A percentile compares a stretch with the other conserved stretches of the same genome.
phyloP scores from a whole-genome alignment of 1,140 invertebrate species.

The Schlechtendalia chinensis region DNA sequence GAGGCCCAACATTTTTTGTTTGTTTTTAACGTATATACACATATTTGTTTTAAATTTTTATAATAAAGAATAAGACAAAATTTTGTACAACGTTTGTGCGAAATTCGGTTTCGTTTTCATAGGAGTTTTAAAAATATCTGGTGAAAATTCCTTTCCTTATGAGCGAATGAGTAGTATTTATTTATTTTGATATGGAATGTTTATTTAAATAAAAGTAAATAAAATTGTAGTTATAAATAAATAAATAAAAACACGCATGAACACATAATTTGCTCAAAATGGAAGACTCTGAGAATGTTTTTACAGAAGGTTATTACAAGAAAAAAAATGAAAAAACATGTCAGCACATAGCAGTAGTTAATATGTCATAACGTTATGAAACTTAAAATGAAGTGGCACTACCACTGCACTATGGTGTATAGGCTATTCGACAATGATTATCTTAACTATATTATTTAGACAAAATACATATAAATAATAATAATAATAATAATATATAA shows the following conservation, averaged over 20 bases:
- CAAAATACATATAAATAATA: not conserved
- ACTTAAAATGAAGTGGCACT: not conserved
- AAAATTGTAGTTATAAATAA: constrained; percentile 2
- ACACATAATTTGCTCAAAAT: constrained; percentile 46
- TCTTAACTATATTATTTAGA: constrained; percentile 5
- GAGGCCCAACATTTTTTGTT: constrained; percentile 17
- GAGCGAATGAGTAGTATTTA: not conserved
- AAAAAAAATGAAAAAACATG: too few relatives aligned
- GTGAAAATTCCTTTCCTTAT: not conserved
- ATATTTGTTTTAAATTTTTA: not conserved
- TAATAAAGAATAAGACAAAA: constrained; percentile 29
- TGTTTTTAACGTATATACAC: constrained; percentile 23
- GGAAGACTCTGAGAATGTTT: constrained; percentile 33
- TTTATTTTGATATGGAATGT: constrained; percentile 27
- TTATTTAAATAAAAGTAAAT: not conserved
- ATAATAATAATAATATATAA: not conserved
- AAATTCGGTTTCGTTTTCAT: constrained; percentile 30
- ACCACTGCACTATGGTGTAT: not conserved
- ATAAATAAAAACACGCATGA: constrained; percentile 18
- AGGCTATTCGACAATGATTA: not conserved
- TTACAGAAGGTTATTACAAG: not conserved
- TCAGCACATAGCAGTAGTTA: not conserved
- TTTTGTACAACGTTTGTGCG: constrained; percentile 42
- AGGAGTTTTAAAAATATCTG: too few relatives aligned
- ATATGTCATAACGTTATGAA: not conserved